Base-by-base conservation (phyloP, 2,797 vertebrate species). In the Smutsia gigantea region DNA sequence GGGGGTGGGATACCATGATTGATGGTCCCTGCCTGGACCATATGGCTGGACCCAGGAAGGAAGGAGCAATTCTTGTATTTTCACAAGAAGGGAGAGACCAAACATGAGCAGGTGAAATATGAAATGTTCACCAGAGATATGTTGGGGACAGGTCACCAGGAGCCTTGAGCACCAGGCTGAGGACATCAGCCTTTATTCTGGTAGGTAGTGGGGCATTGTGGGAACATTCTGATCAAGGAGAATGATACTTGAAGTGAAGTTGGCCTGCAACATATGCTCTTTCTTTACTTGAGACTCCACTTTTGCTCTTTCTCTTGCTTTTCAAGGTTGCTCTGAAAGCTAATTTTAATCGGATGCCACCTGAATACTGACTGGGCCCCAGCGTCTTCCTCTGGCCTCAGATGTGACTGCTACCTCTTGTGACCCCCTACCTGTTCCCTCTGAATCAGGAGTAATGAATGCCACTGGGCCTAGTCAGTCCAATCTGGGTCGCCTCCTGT, bases 281-380 rank as follows among this genome's bases (percentile, higher is more conserved):
- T 77, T 87, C 64, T 74, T 97, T 90, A 5, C 68, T 55, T 34
- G 37, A 59, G 29, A 15, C 31, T 92, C 10, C 71, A n/a, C 7
- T 86, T 87, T 68, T 90, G 31, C 64, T 53, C 63, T 64, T 61
- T 94, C 51, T 75, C 46, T 84, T 92, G 37, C 31, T 72, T 91
- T 85, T 94, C 72, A 34, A 77, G 19, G 29, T 55, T 69, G 39
- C 34, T 71, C 59, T 49, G 31, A 55, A 90, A 87, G 31, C 7
- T 89, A 69, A 82, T 94, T 84, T 86, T 79, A 86, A 92, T 93
- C 51, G 51, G 57, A 15, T 82, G 37, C 82, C 37, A 77, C 21
- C 49, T 71, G 49, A 66, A 86, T 25, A 83, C 13, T 71, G n/a
- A 69, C 69, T 66, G 39, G 39, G 34, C 34, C 39, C 55, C 51